Conservation (phyloP, 2,113 vertebrate species). For the Amia ocellicauda region DNA sequence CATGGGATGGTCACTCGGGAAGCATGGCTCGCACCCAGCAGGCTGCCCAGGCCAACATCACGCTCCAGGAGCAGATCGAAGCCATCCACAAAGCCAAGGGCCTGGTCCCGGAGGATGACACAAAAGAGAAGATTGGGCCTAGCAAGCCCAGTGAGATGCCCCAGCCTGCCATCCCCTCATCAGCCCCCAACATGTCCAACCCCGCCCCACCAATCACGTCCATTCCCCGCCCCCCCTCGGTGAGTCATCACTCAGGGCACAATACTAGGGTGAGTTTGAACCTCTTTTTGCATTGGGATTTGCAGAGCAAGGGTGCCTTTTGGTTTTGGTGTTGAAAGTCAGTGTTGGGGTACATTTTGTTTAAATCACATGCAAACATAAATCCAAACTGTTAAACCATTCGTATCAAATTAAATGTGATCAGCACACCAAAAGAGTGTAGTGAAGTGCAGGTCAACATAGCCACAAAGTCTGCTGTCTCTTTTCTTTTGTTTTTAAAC, state of each 20-base stretch:
- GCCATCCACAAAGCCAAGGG: conserved; percentile 99
- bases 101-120: conserved; percentile 92
- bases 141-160: conserved; percentile 90
- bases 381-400: no score
- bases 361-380: no score
- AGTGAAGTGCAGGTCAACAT: no score
- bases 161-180: conserved; percentile 68
- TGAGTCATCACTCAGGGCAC: conserved; percentile 26
- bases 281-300: no score
- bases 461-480: no score
- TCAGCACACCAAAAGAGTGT: no score
- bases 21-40: conserved; percentile 98
- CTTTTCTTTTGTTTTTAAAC: no score
- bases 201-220: conserved; percentile 66
- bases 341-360: no score
- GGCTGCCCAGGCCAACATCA: conserved; percentile 97
- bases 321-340: no score
- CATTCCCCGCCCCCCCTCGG: conserved; percentile 67
- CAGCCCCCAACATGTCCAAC: conserved; percentile 69
- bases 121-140: conserved; percentile 95
- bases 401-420: no score
- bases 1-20: conserved; percentile 96
- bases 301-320: no score
- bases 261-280: no score
- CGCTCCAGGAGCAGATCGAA: conserved; percentile 98